phyloP scores from a whole-genome alignment of 2,797 vertebrate genomes.

The Anniella stebbinsi region DNA sequence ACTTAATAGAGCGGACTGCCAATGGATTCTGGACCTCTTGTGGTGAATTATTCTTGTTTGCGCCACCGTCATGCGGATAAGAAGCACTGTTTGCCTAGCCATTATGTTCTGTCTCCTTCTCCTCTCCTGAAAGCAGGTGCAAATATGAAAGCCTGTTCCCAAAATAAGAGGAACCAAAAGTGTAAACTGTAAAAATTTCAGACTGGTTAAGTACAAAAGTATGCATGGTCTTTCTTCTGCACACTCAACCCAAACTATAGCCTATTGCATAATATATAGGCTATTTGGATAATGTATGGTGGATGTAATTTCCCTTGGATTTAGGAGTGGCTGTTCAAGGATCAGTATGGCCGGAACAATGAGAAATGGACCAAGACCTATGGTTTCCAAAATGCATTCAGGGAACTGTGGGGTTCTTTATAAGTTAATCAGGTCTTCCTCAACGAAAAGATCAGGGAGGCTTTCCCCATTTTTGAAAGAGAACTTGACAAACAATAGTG shows the following conservation, averaged over 20 bases:
- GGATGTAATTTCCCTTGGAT: not conserved
- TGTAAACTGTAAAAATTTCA: too few species aligned
- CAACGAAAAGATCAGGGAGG: not conserved
- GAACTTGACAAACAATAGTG: not conserved
- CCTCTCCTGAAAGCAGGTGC: too few species aligned
- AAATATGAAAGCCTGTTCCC: too few species aligned
- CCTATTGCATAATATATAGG: too few species aligned
- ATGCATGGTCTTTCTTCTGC: not conserved
- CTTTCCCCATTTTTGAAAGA: not conserved
- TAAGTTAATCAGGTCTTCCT: not conserved
- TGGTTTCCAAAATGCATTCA: not conserved
- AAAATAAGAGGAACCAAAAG: too few species aligned
- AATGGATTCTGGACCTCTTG: not conserved
- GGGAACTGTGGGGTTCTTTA: too few species aligned
- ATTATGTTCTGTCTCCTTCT: too few species aligned
- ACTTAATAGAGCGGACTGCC: not conserved
- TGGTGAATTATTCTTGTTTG: too few species aligned
- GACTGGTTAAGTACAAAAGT: too few species aligned
- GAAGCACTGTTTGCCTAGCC: too few species aligned
- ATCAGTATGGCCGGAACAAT: not conserved
- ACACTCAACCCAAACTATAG: not conserved
- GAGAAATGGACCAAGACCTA: not conserved
- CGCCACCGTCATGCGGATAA: too few species aligned
- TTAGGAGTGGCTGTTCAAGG: not conserved
- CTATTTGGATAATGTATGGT: too few species aligned